phyloP scores from a whole-genome alignment of 2,888 invertebrate genomes.

The Drosophila nr. perissopoda region DNA sequence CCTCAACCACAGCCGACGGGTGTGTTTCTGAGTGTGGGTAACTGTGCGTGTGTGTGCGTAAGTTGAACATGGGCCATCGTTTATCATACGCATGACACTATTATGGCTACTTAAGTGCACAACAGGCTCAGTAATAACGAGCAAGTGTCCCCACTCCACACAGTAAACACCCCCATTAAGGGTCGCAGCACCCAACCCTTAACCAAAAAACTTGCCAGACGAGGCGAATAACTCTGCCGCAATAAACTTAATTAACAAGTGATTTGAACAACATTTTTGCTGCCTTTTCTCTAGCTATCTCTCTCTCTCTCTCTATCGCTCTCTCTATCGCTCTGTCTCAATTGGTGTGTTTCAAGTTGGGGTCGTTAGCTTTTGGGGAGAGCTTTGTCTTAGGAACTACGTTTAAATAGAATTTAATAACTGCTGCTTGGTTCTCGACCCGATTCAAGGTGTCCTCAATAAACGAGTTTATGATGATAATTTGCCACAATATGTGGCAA shows the following conservation, averaged over 20 bases:
- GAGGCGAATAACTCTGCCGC: conserved; percentile 49
- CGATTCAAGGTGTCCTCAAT: conserved; percentile 49
- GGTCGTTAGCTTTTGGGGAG: conserved; percentile 8
- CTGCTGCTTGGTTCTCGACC: conserved; percentile 6
- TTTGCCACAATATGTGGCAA: conserved; percentile 55
- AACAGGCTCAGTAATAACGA: conserved; percentile 60
- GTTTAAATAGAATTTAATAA: conserved; percentile 63
- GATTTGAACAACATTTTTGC: conserved; percentile 53
- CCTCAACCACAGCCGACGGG: not conserved
- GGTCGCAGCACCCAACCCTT: conserved; percentile 1
- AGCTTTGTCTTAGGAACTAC: conserved; percentile 22
- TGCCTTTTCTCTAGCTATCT: not conserved
- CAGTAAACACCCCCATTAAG: conserved; percentile 7
- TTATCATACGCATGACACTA: conserved; percentile 69
- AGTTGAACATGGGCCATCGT: conserved; percentile 60
- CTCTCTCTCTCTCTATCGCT: not conserved
- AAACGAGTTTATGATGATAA: conserved; percentile 63
- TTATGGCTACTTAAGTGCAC: conserved; percentile 70
- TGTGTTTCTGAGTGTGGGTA: not conserved
- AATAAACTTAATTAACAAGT: conserved; percentile 69
- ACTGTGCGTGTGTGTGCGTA: conserved; percentile 10
- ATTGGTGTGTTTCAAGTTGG: conserved; percentile 2
- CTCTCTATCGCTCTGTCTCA: not conserved
- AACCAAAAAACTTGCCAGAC: conserved; percentile 33
- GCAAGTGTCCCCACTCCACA: conserved; percentile 24